Percentiles rank a stretch among this genome's conserved stretches.
Evolutionary conservation across 2,113 vertebrate genomes (phyloP).

Genomic region (Aplodontia rufa): DNA sequence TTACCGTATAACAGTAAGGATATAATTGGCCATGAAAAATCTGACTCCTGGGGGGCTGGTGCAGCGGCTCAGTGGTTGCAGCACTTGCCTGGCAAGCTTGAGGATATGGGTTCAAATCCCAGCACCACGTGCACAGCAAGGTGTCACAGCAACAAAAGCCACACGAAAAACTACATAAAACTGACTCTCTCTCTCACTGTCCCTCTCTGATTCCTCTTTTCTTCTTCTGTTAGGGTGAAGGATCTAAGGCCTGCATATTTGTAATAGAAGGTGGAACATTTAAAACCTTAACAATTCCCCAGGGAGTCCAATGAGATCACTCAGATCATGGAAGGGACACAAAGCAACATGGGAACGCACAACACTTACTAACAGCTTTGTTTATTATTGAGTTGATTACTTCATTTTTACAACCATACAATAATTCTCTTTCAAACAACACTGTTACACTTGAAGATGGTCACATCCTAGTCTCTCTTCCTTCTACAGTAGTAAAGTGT

Average conservation of each 20-base stretch:
- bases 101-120: no score
- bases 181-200: no score
- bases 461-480: constrained; percentile 70
- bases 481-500: constrained; percentile 80
- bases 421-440: constrained; percentile 74
- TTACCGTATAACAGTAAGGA: neutral
- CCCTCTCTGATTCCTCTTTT: no score
- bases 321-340: neutral
- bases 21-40: neutral
- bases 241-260: neutral
- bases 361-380: constrained; percentile 80
- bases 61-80: no score
- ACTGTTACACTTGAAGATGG: constrained; percentile 78
- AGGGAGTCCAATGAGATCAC: neutral
- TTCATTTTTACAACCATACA: constrained; percentile 79
- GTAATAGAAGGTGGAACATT: neutral
- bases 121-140: no score
- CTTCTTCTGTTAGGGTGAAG: neutral
- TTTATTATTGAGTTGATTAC: constrained; percentile 86
- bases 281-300: neutral
- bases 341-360: constrained; percentile 58
- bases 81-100: no score
- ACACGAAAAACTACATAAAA: no score
- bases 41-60: no score
- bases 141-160: no score